Evolutionary conservation across 2,888 invertebrate species (phyloP).

Genomic region (Dinocampus coccinellae): DNA sequence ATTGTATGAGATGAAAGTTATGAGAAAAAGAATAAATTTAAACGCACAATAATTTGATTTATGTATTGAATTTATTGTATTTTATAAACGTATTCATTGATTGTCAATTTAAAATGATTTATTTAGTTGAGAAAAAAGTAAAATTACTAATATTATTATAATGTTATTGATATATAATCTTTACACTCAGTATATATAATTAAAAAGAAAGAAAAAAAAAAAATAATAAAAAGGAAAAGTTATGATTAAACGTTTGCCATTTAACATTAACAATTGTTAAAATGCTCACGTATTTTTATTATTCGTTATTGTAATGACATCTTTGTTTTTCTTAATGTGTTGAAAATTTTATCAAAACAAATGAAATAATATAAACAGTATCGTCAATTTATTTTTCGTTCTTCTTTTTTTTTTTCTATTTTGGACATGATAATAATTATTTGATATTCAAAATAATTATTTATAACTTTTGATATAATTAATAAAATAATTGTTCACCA

Average conservation of each 20-base stretch:
- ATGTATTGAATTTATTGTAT: not conserved
- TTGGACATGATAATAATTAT: too few relatives aligned
- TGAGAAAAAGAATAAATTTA: not conserved
- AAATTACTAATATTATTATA: not conserved
- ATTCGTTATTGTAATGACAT: slow-evolving; percentile 4
- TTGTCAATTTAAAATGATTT: slow-evolving; percentile 2
- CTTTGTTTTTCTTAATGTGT: not conserved
- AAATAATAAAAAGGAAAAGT: too few relatives aligned
- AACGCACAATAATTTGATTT: slow-evolving; percentile 8
- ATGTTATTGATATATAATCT: slow-evolving; percentile 1
- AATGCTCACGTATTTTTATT: not conserved
- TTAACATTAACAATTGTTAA: slow-evolving; percentile 13
- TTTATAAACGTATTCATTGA: not conserved
- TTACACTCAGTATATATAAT: slow-evolving; percentile 4
- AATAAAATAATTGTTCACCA: not conserved
- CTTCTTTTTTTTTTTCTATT: not conserved
- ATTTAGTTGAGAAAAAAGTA: not conserved
- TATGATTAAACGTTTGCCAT: slow-evolving; percentile 3
- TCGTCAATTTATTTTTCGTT: not conserved
- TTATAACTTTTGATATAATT: not conserved
- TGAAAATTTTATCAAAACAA: not conserved
- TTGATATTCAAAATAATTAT: not conserved
- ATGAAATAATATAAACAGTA: not conserved
- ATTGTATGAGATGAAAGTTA: not conserved
- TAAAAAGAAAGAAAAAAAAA: not conserved